Percentiles rank a stretch among this genome's conserved stretches.
phyloP scores from a whole-genome alignment of 2,888 invertebrate species.

The Tenthredo mesomela region DNA sequence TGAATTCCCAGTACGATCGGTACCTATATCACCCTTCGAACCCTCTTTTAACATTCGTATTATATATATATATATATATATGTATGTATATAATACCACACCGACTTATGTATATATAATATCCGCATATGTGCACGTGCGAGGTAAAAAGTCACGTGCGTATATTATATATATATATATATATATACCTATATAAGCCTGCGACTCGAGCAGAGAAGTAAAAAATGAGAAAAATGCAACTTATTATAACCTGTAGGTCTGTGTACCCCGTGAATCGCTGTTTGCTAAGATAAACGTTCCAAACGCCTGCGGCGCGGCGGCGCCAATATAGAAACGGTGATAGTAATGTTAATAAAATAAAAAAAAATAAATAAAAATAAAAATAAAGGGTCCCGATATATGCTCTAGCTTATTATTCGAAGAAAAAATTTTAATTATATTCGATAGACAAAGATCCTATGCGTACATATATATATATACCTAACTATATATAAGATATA shows the following conservation, averaged over 20 bases:
- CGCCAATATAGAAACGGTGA: background rate
- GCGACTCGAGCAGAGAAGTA: background rate
- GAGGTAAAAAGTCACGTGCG: background rate
- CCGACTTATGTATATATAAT: background rate
- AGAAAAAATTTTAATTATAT: background rate
- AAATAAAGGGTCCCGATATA: background rate
- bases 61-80: background rate
- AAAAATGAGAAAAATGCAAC: background rate
- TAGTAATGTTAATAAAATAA: background rate
- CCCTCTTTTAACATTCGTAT: background rate
- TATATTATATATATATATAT: background rate
- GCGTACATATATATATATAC: no score
- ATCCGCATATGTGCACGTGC: constrained; percentile 11
- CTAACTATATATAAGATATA: background rate
- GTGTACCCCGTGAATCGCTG: background rate
- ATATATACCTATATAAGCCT: background rate
- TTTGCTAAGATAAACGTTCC: background rate
- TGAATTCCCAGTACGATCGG: background rate
- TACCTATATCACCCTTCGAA: background rate
- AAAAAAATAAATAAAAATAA: background rate
- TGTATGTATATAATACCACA: no score
- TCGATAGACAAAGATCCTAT: background rate
- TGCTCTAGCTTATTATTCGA: background rate
- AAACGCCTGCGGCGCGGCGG: background rate
- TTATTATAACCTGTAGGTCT: background rate